Evolutionary conservation across 2,113 vertebrate genomes (phyloP).

Genomic region (Colius striatus): DNA sequence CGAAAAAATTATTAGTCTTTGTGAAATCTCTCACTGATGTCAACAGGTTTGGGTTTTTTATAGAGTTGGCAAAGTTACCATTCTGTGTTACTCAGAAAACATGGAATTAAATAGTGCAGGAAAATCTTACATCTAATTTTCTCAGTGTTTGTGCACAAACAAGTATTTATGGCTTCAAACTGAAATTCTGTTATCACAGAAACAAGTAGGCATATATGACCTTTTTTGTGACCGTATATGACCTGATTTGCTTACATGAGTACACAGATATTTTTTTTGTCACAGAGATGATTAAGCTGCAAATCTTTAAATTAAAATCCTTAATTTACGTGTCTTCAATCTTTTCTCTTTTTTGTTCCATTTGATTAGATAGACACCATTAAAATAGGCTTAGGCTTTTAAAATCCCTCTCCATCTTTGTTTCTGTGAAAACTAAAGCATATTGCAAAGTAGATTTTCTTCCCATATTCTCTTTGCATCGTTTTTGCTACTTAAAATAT

Average conservation of each 20-base stretch:
- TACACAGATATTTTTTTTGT: not conserved
- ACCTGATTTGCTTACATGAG: not conserved
- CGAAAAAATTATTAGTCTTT: not conserved
- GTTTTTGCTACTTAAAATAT: not conserved
- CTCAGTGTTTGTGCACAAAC: not conserved
- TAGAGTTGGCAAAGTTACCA: not conserved
- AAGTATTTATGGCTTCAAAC: not conserved
- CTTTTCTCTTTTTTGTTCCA: not conserved
- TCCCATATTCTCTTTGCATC: not conserved
- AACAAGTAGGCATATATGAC: not conserved
- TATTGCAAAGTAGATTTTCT: not conserved
- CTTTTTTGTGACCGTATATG: too few relatives aligned
- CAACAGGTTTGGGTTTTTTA: not conserved
- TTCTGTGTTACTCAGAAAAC: fast-evolving
- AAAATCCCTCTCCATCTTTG: not conserved
- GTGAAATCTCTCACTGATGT: not conserved
- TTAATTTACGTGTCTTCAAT: not conserved
- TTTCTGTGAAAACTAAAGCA: not conserved
- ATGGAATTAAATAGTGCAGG: not conserved
- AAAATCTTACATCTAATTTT: not conserved
- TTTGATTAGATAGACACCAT: not conserved
- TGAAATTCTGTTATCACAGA: not conserved
- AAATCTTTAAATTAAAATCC: not conserved
- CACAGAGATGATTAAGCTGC: not conserved
- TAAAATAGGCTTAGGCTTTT: not conserved